A percentile compares a stretch with the other conserved stretches of the same genome.
phyloP scores from a whole-genome alignment of 2,113 vertebrate genomes.

The Lagopus leucura region DNA sequence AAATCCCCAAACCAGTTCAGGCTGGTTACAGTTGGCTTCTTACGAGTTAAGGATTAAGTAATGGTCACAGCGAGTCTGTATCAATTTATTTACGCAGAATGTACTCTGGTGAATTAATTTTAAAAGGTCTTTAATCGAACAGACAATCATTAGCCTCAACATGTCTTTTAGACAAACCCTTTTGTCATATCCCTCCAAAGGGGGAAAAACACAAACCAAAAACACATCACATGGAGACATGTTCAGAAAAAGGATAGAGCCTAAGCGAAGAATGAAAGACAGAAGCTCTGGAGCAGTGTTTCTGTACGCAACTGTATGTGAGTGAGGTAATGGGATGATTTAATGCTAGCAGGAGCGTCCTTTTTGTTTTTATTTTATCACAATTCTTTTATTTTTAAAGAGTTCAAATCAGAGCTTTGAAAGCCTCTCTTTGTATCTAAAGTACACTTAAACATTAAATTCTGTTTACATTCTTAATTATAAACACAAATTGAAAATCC shows the following conservation, averaged over 20 bases:
- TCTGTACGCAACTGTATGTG: not conserved
- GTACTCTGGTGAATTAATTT: not conserved
- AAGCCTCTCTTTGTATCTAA: not conserved
- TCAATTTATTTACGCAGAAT: not conserved
- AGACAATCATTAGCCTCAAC: not conserved
- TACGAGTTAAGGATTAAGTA: constrained; percentile 27
- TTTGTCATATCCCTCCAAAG: not conserved
- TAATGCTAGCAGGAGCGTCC: not conserved
- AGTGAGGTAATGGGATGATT: not conserved
- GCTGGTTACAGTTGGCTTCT: constrained; percentile 31
- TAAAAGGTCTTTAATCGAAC: not conserved
- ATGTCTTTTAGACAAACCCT: not conserved
- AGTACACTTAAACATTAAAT: not conserved
- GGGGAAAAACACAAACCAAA: not conserved
- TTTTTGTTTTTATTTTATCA: not conserved
- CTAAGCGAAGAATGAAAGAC: not conserved
- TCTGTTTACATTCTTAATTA: constrained; percentile 16
- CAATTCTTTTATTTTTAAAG: not conserved
- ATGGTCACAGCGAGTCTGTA: constrained; percentile 14
- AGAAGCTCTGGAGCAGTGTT: not conserved
- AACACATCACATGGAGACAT: fast-evolving
- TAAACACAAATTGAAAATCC: constrained; percentile 33
- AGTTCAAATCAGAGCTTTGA: not conserved
- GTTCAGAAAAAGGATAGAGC: not conserved
- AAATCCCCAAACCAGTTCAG: constrained; percentile 20